phyloP scores from a whole-genome alignment of 2,888 invertebrate genomes.

The Agrochola macilenta region DNA sequence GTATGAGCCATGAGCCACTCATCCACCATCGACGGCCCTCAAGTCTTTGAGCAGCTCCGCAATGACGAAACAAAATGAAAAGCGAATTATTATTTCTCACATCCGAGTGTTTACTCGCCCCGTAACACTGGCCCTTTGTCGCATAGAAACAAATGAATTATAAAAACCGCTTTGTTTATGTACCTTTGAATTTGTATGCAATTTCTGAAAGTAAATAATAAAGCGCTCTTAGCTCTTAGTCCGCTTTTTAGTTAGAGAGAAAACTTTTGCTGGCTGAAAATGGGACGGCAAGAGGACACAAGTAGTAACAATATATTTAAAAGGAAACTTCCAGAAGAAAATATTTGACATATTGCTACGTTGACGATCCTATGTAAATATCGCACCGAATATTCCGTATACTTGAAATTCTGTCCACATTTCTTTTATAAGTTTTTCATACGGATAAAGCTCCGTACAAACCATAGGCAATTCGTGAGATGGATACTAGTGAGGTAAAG shows the following conservation, averaged over 20 bases:
- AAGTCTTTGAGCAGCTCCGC: conserved; percentile 81
- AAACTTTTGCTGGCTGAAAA: conserved; percentile 31
- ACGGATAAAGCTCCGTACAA: conserved; percentile 47
- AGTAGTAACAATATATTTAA: conserved; percentile 63
- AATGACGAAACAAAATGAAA: conserved; percentile 86
- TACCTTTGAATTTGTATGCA: conserved; percentile 72
- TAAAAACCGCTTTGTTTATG: conserved; percentile 79
- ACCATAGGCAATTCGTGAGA: conserved; percentile 53
- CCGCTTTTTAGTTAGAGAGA: conserved; percentile 29
- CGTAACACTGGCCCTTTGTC: conserved; percentile 75
- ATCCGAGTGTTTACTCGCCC: conserved; percentile 76
- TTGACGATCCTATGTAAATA: conserved; percentile 65
- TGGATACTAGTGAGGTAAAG: conserved; percentile 49
- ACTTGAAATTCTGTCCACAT: conserved; percentile 59
- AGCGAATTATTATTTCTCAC: conserved; percentile 86
- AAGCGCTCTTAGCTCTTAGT: conserved; percentile 35
- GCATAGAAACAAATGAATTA: conserved; percentile 76
- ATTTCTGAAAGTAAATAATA: conserved; percentile 61
- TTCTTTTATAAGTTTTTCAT: conserved; percentile 60
- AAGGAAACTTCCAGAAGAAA: conserved; percentile 54
- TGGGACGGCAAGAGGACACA: conserved; percentile 21
- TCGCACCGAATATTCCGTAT: conserved; percentile 52
- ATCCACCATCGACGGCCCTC: conserved; percentile 84
- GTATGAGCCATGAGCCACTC: conserved; percentile 83
- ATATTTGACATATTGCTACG: conserved; percentile 66